These are phyloP conservation scores for Telmatochromis bifrenatus DNA, from an alignment of 2,113 vertebrate genomes.

Conservation along the genomic window DNA sequence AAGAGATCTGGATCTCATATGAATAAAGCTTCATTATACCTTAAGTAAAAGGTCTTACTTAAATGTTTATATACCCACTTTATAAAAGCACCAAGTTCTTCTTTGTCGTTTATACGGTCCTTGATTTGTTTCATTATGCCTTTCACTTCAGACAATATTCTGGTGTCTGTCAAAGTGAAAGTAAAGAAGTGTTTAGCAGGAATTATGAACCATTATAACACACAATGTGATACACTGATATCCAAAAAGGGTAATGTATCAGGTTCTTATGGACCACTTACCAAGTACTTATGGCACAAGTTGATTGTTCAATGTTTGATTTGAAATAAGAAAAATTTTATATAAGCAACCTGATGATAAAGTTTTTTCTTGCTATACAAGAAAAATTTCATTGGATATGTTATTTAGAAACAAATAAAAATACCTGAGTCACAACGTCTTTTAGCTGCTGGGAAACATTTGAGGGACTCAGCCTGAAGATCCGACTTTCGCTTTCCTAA, in stretches of 20 bases:
- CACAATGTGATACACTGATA: not conserved
- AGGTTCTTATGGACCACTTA: not conserved
- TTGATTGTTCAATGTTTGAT: not conserved
- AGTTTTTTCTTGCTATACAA: not conserved
- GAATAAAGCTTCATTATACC: not conserved
- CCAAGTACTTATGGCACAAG: not conserved
- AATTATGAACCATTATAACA: not conserved
- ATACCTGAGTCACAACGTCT: not conserved
- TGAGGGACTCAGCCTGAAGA: not conserved
- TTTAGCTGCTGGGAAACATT: not conserved
- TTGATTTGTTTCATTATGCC: not conserved
- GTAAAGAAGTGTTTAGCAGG: not conserved
- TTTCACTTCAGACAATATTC: not conserved
- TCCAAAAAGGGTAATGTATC: not conserved
- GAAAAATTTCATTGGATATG: not conserved
- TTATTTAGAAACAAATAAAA: not conserved
- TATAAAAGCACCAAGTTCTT: not conserved
- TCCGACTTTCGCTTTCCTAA: not conserved
- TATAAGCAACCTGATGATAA: not conserved
- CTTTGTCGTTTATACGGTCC: not conserved
- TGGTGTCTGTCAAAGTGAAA: not conserved
- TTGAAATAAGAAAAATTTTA: not conserved
- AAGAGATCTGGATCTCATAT: not conserved
- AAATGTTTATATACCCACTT: not conserved
- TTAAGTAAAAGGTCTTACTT: not conserved